Evolutionary conservation across 2,888 invertebrate genomes (phyloP), one percentile per base, ranked within the genome.

Genomic region (Cancer borealis): DNA sequence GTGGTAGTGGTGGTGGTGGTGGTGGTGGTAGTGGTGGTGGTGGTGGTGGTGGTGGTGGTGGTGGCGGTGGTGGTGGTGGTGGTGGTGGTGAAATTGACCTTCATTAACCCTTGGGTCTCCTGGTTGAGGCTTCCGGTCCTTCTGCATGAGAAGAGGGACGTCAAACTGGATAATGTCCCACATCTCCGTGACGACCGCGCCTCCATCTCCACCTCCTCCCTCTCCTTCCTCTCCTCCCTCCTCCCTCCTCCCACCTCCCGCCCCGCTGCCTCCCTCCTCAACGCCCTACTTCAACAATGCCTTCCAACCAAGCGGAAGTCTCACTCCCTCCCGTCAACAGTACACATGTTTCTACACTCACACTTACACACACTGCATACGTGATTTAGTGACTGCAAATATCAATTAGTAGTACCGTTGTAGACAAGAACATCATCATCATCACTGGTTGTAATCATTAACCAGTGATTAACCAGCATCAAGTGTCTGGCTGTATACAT

Each of bases 91-190:
- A 49, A 49, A 30, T 54, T 46, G 47, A 46, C 88, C 45, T n/a
- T 88, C 46, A 49, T 39, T 88, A 49, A 49, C 39, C 88, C 79
- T 17, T 84, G 39, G 92, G 49, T 92, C 84, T n/a, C 60, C 45
- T 39, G 60, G 17, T 30, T 39, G 26, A 47, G 39, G 87, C 94
- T 94, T 94, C 94, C 94, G 94, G 94, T 89, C 54, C 89, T 94
- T 92, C 92, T 46, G 92, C 60, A 21, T 92, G 89, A 92, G 49
- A 84, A 79, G 12, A 39, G 26, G 45, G 79, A 49, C 89, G 94
- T 92, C 93, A 94, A 92, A 94, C 92, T 94, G 92, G 89, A 94
- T 94, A 84, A 88, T 60, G 91, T 91, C 79, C 30, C 21, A 26
- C 73, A 39, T 45, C 73, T 30, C 47, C 91, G n/a, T 30, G 47